Evolutionary conservation across 2,888 invertebrate species (phyloP), one percentile per base, ranked within the genome.

Genomic region (Hypselothyrea guttata): DNA sequence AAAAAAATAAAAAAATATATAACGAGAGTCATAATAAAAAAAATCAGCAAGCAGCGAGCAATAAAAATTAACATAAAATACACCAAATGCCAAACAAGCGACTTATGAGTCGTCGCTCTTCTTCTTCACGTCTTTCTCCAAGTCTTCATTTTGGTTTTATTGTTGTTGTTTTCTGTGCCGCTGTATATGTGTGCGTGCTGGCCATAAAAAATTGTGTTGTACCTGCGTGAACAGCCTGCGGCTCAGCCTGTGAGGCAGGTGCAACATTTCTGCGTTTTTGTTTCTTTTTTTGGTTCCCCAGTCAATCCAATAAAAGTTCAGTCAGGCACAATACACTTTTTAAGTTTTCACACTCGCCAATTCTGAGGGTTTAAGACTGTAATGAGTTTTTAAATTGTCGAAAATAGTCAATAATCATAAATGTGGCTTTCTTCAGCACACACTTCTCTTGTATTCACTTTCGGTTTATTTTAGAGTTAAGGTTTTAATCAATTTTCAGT

Each of bases 11-110:
- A 15, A 51, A 34, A n/a, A n/a, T n/a, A n/a, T n/a, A n/a, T 11
- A 51, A 45, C 22, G 35, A 61, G 41, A 58, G 71, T 52, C 66
- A 61, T 57, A 69, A 65, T 76, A 79, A 62, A 56, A 75, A 84
- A 75, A 77, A 70, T 65, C 66, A 59, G 66, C 71, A 57, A 54
- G 51, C 56, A 66, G 53, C 60, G 54, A 62, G 78, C 66, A 60
- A 82, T 78, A 84, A 84, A 76, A 79, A 84, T 81, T 82, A 82
- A 64, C 84, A 84, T 78, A 82, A 84, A 82, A 71, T 56, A 56
- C 56, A 37, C 75, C 67, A 62, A 22, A 60, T 70, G 74, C 63
- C 60, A 66, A 59, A 37, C 60, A 59, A 46, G 49, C 58, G 34
- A 52, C 58, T 44, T 22, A 5, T 22, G 22, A 22, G 22, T 22